These are phyloP conservation scores for Chrysotoxum bicinctum DNA, from an alignment of 2,888 invertebrate genomes.

Conservation along the genomic window DNA sequence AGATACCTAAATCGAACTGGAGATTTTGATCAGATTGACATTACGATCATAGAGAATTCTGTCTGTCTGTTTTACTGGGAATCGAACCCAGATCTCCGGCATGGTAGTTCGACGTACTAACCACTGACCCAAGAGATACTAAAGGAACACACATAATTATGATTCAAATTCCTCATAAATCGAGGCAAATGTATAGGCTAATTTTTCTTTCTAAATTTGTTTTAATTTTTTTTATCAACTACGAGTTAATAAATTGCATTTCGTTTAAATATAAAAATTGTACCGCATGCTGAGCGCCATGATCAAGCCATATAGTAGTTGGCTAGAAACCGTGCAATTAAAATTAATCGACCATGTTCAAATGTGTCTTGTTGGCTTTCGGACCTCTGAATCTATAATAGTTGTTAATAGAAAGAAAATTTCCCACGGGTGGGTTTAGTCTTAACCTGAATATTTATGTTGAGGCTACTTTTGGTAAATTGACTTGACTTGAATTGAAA, in stretches of 20 bases:
- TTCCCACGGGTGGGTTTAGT: slow-evolving; percentile 14
- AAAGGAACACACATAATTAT: too few relatives aligned
- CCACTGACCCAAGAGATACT: too few relatives aligned
- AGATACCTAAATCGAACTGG: too few relatives aligned
- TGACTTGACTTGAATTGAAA: not conserved
- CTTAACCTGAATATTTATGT: not conserved
- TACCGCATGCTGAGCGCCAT: not conserved
- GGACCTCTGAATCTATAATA: not conserved
- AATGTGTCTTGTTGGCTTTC: not conserved
- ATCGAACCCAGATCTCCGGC: too few relatives aligned
- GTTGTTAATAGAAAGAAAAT: not conserved
- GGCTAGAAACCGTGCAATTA: not conserved
- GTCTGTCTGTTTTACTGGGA: too few relatives aligned
- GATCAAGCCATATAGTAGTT: not conserved
- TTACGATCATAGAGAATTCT: too few relatives aligned
- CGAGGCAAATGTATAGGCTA: too few relatives aligned
- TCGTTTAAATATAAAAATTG: not conserved
- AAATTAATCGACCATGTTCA: not conserved
- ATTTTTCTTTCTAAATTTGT: too few relatives aligned
- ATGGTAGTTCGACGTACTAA: too few relatives aligned
- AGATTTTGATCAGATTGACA: too few relatives aligned
- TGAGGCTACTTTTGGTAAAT: not conserved
- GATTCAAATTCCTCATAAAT: too few relatives aligned
- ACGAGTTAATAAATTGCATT: not conserved
- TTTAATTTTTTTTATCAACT: not conserved